Percentiles rank a stretch among this genome's conserved stretches.
These are phyloP conservation scores for Lepidurus arcticus DNA, from an alignment of 1,140 invertebrate species.

Conservation along the genomic window DNA sequence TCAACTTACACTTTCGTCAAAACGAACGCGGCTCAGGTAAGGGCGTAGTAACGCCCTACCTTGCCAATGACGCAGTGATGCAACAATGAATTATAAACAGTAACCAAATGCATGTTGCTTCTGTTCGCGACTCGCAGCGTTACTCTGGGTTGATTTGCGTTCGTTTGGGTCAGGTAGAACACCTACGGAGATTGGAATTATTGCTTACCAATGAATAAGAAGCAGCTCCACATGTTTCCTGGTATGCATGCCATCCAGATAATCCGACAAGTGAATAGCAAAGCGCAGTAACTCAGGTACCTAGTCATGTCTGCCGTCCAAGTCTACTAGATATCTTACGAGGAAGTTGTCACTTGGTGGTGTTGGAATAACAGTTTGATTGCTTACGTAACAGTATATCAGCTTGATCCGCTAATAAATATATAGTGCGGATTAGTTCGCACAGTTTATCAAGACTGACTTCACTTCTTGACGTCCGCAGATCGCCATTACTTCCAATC, in stretches of 20 bases:
- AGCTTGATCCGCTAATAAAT: background rate
- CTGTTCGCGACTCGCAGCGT: background rate
- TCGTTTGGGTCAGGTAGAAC: background rate
- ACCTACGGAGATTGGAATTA: background rate
- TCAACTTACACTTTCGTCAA: no score
- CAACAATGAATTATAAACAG: background rate
- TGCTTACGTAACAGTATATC: no score
- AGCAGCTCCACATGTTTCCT: background rate
- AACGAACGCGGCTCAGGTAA: no score
- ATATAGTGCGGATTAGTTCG: background rate
- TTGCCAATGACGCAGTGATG: background rate
- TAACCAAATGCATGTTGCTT: background rate
- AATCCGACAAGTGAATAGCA: slow-evolving; percentile 1
- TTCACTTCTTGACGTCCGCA: background rate
- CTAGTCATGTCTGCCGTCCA: background rate
- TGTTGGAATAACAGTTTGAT: no score
- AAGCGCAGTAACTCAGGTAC: background rate
- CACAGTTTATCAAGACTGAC: background rate
- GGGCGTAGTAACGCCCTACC: no score
- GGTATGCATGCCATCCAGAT: background rate
- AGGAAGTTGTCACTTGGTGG: no score
- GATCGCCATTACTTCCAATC: background rate
- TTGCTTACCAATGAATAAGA: background rate
- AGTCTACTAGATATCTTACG: background rate
- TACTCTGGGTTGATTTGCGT: no score